Conservation (phyloP, 2,113 vertebrate genomes). For the Eulemur macaco region DNA sequence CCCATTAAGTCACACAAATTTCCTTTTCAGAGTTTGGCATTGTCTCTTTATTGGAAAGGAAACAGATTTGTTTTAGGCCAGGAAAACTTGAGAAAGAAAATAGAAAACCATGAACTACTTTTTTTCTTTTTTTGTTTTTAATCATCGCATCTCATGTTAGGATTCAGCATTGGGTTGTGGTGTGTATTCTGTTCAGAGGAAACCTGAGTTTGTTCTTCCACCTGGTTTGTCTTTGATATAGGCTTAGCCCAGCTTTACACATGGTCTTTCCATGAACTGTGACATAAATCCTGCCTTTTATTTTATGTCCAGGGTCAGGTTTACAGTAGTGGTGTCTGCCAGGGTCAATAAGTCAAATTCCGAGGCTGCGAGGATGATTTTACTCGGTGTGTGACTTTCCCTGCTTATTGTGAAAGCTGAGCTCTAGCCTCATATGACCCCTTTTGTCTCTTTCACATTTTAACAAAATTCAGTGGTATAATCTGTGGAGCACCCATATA, state of each 20-base stretch:
- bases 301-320: conserved; percentile 4
- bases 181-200: neutral
- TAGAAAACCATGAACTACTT: neutral
- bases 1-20: conserved; percentile 62
- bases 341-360: conserved; percentile 18
- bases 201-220: neutral
- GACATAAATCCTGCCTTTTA: conserved; percentile 28
- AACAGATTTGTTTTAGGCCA: conserved; percentile 48
- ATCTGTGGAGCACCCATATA: neutral
- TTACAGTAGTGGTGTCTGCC: neutral
- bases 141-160: neutral
- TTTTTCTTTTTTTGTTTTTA: neutral
- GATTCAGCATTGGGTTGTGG: neutral
- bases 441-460: neutral
- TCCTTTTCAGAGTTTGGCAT: conserved; percentile 65
- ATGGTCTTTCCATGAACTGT: neutral
- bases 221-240: neutral
- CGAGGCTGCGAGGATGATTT: conserved; percentile 4
- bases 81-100: conserved; percentile 51
- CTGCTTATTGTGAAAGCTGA: neutral
- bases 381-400: conserved; percentile 10
- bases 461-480: neutral
- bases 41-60: conserved; percentile 64
- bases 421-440: neutral
- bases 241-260: neutral